These are phyloP conservation scores for Clinocottus analis DNA, from an alignment of 2,113 vertebrate genomes.

Conservation along the genomic window DNA sequence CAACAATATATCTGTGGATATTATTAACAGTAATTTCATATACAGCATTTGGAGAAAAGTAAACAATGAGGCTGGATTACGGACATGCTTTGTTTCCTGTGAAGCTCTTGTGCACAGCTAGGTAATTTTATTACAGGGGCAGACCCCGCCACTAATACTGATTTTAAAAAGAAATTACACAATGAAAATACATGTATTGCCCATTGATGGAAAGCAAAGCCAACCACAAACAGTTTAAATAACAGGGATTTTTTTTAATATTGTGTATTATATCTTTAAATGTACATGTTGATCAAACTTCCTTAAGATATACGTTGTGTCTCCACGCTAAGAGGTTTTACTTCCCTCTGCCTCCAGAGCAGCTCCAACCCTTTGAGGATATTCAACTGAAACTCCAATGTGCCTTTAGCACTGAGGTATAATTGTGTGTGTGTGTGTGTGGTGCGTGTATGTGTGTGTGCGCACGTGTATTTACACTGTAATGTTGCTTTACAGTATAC, in stretches of 20 bases:
- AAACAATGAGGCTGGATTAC: neutral
- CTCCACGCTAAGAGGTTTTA: conserved; percentile 3
- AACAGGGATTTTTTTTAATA: neutral
- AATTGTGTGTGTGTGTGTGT: conserved; percentile 20
- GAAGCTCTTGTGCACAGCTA: neutral
- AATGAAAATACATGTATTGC: neutral
- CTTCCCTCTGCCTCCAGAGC: conserved; percentile 48
- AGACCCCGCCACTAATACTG: neutral
- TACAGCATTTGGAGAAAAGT: neutral
- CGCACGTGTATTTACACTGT: conserved; percentile 66
- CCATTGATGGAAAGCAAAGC: neutral
- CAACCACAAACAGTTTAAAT: neutral
- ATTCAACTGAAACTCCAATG: conserved; percentile 67
- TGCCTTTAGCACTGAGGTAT: conserved; percentile 71
- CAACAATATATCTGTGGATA: neutral
- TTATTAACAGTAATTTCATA: neutral
- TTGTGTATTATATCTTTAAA: neutral
- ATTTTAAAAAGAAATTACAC: neutral
- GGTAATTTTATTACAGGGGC: neutral
- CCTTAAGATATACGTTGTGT: neutral
- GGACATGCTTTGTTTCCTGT: neutral
- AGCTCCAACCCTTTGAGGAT: conserved; percentile 38
- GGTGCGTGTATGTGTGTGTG: neutral
- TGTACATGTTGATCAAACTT: neutral
- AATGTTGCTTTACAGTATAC: conserved; percentile 67